These are phyloP conservation scores for Psettodes erumei DNA, from an alignment of 2,113 vertebrate species.

Conservation along the genomic window DNA sequence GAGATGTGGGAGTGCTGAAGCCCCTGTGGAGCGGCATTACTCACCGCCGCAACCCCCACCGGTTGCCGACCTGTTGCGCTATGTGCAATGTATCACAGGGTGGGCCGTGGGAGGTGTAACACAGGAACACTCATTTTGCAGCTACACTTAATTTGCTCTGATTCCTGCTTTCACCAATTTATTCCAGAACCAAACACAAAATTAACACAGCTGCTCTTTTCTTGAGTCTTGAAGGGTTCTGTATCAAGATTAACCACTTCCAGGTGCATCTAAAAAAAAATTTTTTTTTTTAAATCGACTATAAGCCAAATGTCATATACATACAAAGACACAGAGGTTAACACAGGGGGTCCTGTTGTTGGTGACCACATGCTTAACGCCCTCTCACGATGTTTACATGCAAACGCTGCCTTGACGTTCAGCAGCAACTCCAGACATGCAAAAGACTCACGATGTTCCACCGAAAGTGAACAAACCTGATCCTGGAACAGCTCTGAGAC, in stretches of 20 bases:
- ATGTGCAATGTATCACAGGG: slow-evolving; percentile 58
- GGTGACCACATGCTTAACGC: slow-evolving; percentile 22
- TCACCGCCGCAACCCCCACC: slow-evolving; percentile 70
- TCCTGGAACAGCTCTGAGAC: slow-evolving; percentile 16
- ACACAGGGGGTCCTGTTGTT: slow-evolving; percentile 29
- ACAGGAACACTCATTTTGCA: slow-evolving; percentile 21
- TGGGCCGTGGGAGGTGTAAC: slow-evolving; percentile 67
- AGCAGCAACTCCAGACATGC: slow-evolving; percentile 39
- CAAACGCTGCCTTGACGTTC: slow-evolving; percentile 11
- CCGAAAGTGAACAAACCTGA: slow-evolving; percentile 13
- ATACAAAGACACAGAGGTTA: slow-evolving; percentile 24
- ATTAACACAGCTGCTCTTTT: neutral
- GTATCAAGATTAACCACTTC: slow-evolving; percentile 7
- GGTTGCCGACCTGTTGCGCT: slow-evolving; percentile 56
- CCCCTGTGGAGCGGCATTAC: slow-evolving; percentile 66
- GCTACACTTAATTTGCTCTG: neutral
- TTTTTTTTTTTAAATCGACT: slow-evolving; percentile 34
- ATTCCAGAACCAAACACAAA: slow-evolving; percentile 9
- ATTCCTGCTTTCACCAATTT: slow-evolving; percentile 11
- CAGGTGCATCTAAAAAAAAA: too few species aligned
- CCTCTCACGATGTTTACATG: slow-evolving; percentile 32
- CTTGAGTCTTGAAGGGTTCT: neutral
- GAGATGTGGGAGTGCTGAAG: slow-evolving; percentile 65
- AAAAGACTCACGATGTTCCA: slow-evolving; percentile 10
- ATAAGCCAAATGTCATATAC: slow-evolving; percentile 24